phyloP scores from a whole-genome alignment of 2,113 vertebrate genomes.

The Beaufortia kweichowensis region DNA sequence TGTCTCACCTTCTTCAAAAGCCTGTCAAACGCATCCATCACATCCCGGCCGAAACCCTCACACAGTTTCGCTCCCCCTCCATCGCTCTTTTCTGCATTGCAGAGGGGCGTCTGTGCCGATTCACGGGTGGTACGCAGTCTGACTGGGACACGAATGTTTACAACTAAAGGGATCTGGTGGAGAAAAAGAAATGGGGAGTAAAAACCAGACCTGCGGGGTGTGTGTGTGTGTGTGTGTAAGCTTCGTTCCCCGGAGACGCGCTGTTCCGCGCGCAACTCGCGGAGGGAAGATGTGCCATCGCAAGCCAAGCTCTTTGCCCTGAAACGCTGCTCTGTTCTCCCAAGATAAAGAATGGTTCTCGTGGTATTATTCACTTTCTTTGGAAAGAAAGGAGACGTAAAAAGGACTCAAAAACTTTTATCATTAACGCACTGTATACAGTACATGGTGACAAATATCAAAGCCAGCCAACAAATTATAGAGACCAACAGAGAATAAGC shows the following conservation, averaged over 20 bases:
- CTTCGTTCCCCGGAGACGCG: background rate
- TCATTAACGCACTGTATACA: no score
- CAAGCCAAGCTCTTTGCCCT: conserved; percentile 28
- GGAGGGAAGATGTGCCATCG: background rate
- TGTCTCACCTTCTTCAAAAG: conserved; percentile 22
- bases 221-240: conserved; percentile 22
- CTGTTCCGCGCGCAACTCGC: background rate
- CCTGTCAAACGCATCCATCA: conserved; percentile 25
- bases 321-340: conserved; percentile 19
- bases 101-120: background rate
- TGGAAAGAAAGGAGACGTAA: background rate
- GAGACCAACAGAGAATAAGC: background rate
- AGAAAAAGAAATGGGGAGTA: background rate
- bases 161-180: conserved; percentile 42
- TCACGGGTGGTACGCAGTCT: background rate
- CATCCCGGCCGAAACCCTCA: background rate
- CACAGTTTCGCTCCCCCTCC: background rate
- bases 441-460: background rate
- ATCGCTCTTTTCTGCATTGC: conserved; percentile 15
- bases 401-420: no score
- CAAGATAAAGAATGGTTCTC: conserved; percentile 32
- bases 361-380: background rate
- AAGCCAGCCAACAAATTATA: background rate
- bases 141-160: background rate
- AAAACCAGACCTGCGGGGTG: background rate